phyloP scores from a whole-genome alignment of 2,797 vertebrate genomes.

The Crenichthys baileyi region DNA sequence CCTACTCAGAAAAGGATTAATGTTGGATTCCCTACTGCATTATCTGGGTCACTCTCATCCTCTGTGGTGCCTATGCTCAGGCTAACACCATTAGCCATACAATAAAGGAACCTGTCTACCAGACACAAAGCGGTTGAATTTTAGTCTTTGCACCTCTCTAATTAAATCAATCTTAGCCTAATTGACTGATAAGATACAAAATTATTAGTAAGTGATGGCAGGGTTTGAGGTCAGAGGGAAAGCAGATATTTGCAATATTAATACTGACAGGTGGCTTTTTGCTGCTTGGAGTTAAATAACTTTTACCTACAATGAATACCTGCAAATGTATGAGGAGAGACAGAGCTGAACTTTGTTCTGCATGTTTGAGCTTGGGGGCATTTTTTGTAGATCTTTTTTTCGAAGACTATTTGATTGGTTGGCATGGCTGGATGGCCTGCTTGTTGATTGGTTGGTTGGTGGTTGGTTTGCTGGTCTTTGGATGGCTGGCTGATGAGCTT shows the following conservation, averaged over 20 bases:
- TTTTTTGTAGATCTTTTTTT: no score
- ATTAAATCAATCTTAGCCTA: slow-evolving; percentile 6
- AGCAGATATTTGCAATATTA: neutral
- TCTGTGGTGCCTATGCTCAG: slow-evolving; percentile 13
- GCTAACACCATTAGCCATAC: slow-evolving; percentile 33
- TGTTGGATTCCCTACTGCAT: slow-evolving; percentile 27
- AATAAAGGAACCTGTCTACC: neutral
- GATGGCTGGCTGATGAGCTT: no score
- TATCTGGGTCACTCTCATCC: slow-evolving; percentile 31
- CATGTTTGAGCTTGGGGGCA: neutral
- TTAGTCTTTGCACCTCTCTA: slow-evolving; percentile 7
- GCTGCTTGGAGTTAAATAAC: neutral
- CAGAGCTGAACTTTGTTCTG: neutral
- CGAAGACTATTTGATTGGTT: no score
- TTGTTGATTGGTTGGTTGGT: no score
- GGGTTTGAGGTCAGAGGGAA: slow-evolving; percentile 4
- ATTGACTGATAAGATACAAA: slow-evolving; percentile 11
- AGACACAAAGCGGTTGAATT: slow-evolving; percentile 32
- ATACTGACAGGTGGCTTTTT: slow-evolving; percentile 5
- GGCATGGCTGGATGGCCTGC: no score
- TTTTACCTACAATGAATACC: neutral
- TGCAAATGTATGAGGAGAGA: neutral
- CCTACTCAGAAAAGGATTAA: slow-evolving; percentile 47
- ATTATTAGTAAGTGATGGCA: slow-evolving; percentile 6
- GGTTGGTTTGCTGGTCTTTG: no score